Base-by-base conservation (phyloP, 2,888 invertebrate species). In the Epinotia ramella region DNA sequence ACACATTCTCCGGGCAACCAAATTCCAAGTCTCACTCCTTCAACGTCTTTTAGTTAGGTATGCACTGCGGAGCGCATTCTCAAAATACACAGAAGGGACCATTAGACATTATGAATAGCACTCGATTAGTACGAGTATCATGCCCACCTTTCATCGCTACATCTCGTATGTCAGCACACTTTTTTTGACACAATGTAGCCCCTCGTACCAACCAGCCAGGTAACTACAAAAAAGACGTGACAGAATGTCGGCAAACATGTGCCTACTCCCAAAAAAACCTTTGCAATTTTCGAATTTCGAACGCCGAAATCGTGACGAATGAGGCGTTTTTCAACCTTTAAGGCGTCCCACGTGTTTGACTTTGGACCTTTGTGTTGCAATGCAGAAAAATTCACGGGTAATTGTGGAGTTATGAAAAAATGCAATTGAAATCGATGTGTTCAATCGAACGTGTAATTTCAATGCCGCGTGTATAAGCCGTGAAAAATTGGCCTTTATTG, bases 181-280 rank as follows among this genome's bases (percentile, higher is more conserved):
- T 87, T 86, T 86, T 83, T 80, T 71, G 40, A 73, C 81, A 86
- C 88, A 90, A 89, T 86, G 83, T 84, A 84, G 87, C 87, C 89
- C 91, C 87, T 90, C 89, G 86, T 68, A 90, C 89, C 90, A 91
- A 83, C 87, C 88, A 88, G 87, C 87, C 93, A 93, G 93, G 92
- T 93, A 93, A 90, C 86, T 81, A 83, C 64, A 79, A 83, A 87
- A 92, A 91, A 91, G 88, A 94, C 94, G 94, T 94, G 94, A 94
- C 93, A 93, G 92, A 94, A 94, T 93, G 93, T 91, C 91, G 87
- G 92, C 91, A 94, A 94, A 94, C 94, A 94, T 89, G 91, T 94
- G 93, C 93, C 94, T 93, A 89, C 86, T 83, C 78, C 86, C 81
- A 85, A 90, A 88, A 86, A 84, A 72, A 78, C 83, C 82, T 88